Base-by-base conservation (phyloP, 2,888 invertebrate species). In the Andrena bicolor region DNA sequence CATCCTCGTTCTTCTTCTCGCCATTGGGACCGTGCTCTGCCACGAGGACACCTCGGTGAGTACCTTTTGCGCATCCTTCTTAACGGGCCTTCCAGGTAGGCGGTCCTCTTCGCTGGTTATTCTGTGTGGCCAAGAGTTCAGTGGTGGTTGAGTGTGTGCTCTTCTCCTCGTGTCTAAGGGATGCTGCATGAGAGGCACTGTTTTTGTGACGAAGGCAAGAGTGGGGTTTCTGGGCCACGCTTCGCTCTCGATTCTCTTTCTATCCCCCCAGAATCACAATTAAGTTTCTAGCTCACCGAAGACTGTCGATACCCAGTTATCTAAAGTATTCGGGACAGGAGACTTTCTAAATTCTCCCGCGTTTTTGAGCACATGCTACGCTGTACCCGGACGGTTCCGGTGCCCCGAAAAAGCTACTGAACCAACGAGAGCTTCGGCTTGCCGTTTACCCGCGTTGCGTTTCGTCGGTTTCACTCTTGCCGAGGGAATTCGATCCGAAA, bases 11-110 rank as follows among this genome's bases (percentile, higher is more conserved):
- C 63, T 80, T 13, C 48, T 87, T 10, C 73, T 86, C 49, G 28
- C 51, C 16, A 26, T 84, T 26, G 76, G 76, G 23, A 49, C 61
- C 32, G 70, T 65, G 23, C 63, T 76, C 65, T 56, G 23, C 75
- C 56, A 60, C 53, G 74, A 74, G 48, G 48, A 69, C 48, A 26
- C 13, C 61, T 26, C 56, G 80, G 87, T 87, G 74, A 87, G 88
- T 87, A 79, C 26, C 20, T 73, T 69, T 6, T 23, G 20, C 56
- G 16, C 28, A 7, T 7, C 35, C 7, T 13, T 71, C 7, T 63
- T 23, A 20, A 20, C 35, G 30, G 16, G n/a, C 23, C 23, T 56
- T 56, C 20, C 23, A 56, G 56, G 23, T 23, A n/a, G n/a, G 53
- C 20, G 53, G 53, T 20, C 7, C 8, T 20, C 20, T 41, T 41